A percentile compares a stretch with the other conserved stretches of the same genome.
Evolutionary conservation across 2,113 vertebrate genomes (phyloP).

Genomic region (Sardina pilchardus): DNA sequence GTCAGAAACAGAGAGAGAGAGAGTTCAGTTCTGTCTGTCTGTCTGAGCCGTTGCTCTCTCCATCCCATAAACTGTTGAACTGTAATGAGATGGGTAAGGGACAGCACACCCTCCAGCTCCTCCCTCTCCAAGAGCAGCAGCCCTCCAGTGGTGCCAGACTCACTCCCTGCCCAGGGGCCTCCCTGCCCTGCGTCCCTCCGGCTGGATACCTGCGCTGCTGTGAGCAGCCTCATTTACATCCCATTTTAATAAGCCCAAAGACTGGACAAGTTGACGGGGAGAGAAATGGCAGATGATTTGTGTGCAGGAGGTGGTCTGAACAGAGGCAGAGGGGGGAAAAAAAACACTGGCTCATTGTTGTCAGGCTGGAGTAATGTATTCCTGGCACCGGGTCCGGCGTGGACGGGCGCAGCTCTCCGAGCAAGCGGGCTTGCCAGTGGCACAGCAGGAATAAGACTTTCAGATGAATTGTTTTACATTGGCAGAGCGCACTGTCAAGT

Average conservation of each 20-base stretch:
- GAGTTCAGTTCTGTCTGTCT: neutral
- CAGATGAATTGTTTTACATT: neutral
- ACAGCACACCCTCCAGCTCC: neutral
- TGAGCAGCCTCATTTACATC: neutral
- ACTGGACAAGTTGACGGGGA: slow-evolving; percentile 15
- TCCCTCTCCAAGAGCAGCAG: neutral
- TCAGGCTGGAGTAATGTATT: slow-evolving; percentile 2
- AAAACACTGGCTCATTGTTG: slow-evolving; percentile 4
- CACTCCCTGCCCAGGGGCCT: neutral
- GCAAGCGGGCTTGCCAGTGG: neutral
- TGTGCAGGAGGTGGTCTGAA: neutral
- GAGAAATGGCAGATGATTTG: slow-evolving; percentile 26
- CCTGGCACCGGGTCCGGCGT: neutral
- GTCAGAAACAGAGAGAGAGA: neutral
- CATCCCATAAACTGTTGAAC: slow-evolving; percentile 1
- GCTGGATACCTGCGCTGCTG: neutral
- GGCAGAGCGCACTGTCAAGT: neutral
- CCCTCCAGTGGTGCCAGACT: neutral
- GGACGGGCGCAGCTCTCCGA: neutral
- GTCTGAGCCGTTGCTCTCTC: neutral
- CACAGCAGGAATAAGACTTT: slow-evolving; percentile 8
- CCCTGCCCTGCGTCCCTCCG: neutral
- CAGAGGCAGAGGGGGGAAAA: neutral
- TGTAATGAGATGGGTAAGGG: slow-evolving; percentile 32
- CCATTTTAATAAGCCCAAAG: slow-evolving; percentile 15